A percentile compares a stretch with the other conserved stretches of the same genome.
phyloP scores from a whole-genome alignment of 2,113 vertebrate genomes.

The Neolamprologus sp. region DNA sequence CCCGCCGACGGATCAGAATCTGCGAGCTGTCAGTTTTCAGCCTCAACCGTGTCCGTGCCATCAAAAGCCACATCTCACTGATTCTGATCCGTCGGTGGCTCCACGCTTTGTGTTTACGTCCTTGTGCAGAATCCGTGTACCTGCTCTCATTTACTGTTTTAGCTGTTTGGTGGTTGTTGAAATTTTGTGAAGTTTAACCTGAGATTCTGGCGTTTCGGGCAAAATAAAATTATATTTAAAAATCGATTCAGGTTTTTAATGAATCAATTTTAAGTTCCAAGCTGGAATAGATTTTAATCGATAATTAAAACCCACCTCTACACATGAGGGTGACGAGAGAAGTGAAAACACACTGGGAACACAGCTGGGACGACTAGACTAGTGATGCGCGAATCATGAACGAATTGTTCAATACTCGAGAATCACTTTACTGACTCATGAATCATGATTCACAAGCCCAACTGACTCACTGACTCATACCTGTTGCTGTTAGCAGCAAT shows the following conservation, averaged over 20 bases:
- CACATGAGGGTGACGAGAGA: too few relatives aligned
- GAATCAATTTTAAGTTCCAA: neutral
- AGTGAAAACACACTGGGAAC: too few relatives aligned
- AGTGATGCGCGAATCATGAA: too few relatives aligned
- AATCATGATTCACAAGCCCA: too few relatives aligned
- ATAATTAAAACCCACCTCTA: too few relatives aligned
- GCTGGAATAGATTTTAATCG: neutral
- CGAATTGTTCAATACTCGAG: too few relatives aligned
- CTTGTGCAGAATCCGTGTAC: neutral
- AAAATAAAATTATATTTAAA: neutral
- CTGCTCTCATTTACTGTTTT: neutral
- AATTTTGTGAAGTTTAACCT: neutral
- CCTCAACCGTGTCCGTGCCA: accelerated
- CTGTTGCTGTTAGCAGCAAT: too few relatives aligned
- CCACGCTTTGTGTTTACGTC: neutral
- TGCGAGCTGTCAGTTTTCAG: accelerated
- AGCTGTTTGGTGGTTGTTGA: neutral
- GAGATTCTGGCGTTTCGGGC: accelerated
- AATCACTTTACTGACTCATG: too few relatives aligned
- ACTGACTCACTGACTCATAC: too few relatives aligned
- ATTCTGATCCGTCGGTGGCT: accelerated
- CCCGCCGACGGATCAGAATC: neutral
- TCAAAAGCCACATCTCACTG: neutral
- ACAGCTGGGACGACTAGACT: too few relatives aligned
- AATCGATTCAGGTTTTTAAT: neutral